Base-by-base conservation (phyloP, 2,113 vertebrate genomes). In the Alaudala cheleensis region DNA sequence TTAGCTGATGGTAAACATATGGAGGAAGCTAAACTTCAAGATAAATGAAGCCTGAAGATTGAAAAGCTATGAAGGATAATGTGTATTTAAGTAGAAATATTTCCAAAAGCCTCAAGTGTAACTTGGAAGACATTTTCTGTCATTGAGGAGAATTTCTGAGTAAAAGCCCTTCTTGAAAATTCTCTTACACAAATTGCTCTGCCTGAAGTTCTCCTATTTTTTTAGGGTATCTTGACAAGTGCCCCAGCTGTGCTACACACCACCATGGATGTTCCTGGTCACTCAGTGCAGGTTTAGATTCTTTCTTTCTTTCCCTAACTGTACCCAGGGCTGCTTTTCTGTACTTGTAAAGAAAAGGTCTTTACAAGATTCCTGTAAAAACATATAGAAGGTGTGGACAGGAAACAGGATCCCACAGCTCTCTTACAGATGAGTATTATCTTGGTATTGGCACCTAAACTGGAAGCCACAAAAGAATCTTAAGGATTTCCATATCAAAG, bases 1-100 rank as follows among this genome's bases (percentile, higher is more conserved):
- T 96, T 67, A 70, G 56, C 17, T 96, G 94, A 97, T 78, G 86
- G 82, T 57, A 95, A 96, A 78, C 88, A 95, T 69, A 87, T 53
- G 87, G 86, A 97, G 80, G 57, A 97, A 97, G 94, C 54, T 73
- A 81, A 86, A 77, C 81, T 72, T 61, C 34, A 94, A 91, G 67
- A 88, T 45, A 90, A 95, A 96, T 89, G 82, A 95, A 93, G 69
- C 54, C 57, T 65, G 73, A 72, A 94, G 74, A 96, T 77, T 96
- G 94, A 96, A 96, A 96, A 95, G 61, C 17, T 72, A 44, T 73
- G 77, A 92, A 5, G 25, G 54, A 90, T 84, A 77, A 65, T 10
- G 2, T 85, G 6, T 91, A 77, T 90, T 94, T 97, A 92, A 95
- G 90, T 60, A 80, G 91, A 80, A 94, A 74, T 65, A 84, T 88